Base-by-base conservation (phyloP, 2,888 invertebrate species). In the Parapristionchus giblindavisi region DNA sequence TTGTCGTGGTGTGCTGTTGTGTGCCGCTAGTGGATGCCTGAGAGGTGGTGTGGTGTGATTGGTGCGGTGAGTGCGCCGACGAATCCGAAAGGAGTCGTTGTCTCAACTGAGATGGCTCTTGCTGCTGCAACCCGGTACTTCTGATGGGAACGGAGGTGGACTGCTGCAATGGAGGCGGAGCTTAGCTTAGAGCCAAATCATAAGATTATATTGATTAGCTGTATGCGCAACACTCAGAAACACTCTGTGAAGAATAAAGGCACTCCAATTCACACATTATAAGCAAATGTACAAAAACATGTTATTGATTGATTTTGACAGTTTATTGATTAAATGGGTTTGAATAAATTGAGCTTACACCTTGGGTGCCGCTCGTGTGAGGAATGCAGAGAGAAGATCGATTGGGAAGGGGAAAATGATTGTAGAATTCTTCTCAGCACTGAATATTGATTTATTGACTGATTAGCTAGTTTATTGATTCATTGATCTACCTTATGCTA, bases 401-500 rank as follows among this genome's bases (percentile, higher is more conserved):
- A 87, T 84, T 8, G 87, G 87, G 76, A 87, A 83, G 2, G 87
- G 87, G 77, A 87, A 87, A 58, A 87, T 85, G 68, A 87, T 85
- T 1, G 87, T 87, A 3, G 86, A 84, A 76, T 87, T 87, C 77
- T 87, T 87, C 77, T 87, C 87, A 40, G 87, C 85, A 36, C 85
- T 85, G 77, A 80, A 85, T 75, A 54, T n/a, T 17, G n/a, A n/a
- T n/a, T n/a, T n/a, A n/a, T n/a, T n/a, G 3, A 52, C 24, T 14
- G 6, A n/a, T n/a, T 3, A 27, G 40, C 38, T 5, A 38, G 71
- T 38, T 29, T 40, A 71, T 38, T 54, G 68, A 34, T 51, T 34
- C 17, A n/a, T 24, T n/a, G 3, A 17, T 11, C 14, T 58, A 77
- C 78, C 75, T 73, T 29, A 96, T 96, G 77, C 95, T 94, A 90